Base-by-base conservation (phyloP, 2,797 vertebrate species). In the Chaunax sp. region DNA sequence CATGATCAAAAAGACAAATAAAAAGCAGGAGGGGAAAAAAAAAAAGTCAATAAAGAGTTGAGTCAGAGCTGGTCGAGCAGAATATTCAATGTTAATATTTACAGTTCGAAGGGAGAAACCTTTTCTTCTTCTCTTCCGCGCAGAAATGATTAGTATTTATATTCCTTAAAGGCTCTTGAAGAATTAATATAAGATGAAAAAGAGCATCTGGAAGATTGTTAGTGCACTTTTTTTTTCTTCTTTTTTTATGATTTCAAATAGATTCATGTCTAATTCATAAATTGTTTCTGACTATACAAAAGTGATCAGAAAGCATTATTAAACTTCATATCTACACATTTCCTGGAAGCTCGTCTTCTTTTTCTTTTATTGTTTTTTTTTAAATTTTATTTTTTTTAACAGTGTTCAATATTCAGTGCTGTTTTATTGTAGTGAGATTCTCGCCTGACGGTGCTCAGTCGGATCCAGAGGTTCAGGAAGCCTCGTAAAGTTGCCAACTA, bases 351-450 rank as follows among this genome's bases (percentile, higher is more conserved):
- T 87, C 78, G 37, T 88, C 83, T 81, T 79, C 65, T 26, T 82
- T 77, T 74, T 74, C 45, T 71, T 80, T 79, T 68, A 14, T 77
- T 71, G 80, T 44, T 53, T 23, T 54, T 63, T 50, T 20, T 64
- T n/a, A n/a, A n/a, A n/a, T n/a, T 37, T 85, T 73, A 30, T 74
- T 80, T 80, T 85, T 82, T 90, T 85, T 87, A 88, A 96, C 93
- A 97, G 94, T 95, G 92, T 95, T 95, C 91, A 92, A 93, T 91
- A 96, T 95, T 97, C 96, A 98, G 97, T 97, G 97, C 96, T 96
- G 95, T 88, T 91, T 93, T 87, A 89, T 90, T 92, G 89, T 93
- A 92, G 94, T 90, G 93, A 92, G 88, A 92, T 90, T 94, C 90
- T 93, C 82, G 80, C 80, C 75, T 86, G 83, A 74, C 26, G 73